These are phyloP conservation scores for Nematolebias whitei DNA, from an alignment of 2,113 vertebrate genomes.

Conservation along the genomic window DNA sequence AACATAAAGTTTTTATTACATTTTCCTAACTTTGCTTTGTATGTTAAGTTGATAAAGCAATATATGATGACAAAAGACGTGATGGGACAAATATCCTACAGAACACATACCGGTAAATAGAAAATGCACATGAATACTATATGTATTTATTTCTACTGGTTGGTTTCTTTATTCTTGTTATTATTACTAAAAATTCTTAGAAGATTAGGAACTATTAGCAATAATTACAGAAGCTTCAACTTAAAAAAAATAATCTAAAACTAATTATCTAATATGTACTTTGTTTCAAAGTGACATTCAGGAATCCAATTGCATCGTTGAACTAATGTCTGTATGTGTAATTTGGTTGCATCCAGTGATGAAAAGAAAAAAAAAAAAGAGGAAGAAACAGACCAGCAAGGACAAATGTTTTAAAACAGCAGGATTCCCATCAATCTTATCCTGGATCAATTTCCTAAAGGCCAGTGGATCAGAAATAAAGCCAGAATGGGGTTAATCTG, in stretches of 20 bases:
- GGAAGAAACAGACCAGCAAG: constrained; percentile 71
- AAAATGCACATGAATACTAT: not conserved
- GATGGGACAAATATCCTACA: too few species aligned
- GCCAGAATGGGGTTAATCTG: constrained; percentile 83
- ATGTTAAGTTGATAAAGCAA: too few species aligned
- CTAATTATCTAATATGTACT: constrained; percentile 10
- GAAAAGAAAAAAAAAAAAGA: constrained; percentile 41
- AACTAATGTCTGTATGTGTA: constrained; percentile 62
- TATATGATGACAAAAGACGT: too few species aligned
- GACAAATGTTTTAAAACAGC: constrained; percentile 79
- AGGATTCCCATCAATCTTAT: constrained; percentile 81
- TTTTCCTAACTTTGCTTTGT: too few species aligned
- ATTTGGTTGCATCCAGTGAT: constrained; percentile 30
- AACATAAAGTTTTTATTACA: too few species aligned
- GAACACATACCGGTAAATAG: too few species aligned
- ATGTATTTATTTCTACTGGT: not conserved
- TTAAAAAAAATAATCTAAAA: not conserved
- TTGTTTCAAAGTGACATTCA: constrained; percentile 79
- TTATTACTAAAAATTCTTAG: not conserved
- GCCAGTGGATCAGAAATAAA: constrained; percentile 77
- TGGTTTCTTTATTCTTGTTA: not conserved
- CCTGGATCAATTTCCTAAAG: constrained; percentile 82
- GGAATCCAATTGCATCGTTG: constrained; percentile 73
- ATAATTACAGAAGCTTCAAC: not conserved
- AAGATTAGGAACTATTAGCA: too few species aligned